Evolutionary conservation across 1,140 invertebrate genomes (phyloP), one percentile per base, ranked within the genome.

Genomic region (Ruditapes philippinarum): DNA sequence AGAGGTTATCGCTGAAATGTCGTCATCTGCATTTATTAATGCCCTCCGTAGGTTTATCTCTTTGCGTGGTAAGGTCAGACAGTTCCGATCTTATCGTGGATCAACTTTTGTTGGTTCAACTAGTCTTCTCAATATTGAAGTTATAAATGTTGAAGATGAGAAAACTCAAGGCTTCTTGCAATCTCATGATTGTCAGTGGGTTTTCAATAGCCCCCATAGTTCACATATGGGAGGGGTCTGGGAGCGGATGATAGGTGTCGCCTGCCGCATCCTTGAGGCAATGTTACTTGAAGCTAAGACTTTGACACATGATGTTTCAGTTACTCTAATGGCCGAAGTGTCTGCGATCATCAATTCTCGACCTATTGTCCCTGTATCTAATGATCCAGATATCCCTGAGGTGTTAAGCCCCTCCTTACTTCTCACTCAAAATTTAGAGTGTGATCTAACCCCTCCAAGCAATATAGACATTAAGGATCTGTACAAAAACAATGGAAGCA

Each of bases 201-300:
- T 62, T 14, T 91, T 90, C 74, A 92, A 90, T 54, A 45, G 74
- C 9, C 91, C 89, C n/a, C 62, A 91, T 81, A n/a, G 68, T 0
- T 79, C 89, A 9, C 91, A 91, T 62, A 88, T 86, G 85, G 82
- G 82, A 28, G 89, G 90, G 19, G 73, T 80, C 11, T 93, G 91
- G 91, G 92, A 93, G 40, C 40, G 92, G 14, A 81, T 90, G 60
- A 90, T 93, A 14, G 81, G 89, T 19, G 81, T 89, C 0, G 73
- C 83, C 17, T 40, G 88, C 54, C 38, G 81, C 7, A 86, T 90
- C 36, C 79, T 93, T 2, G 87, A 91, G 12, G 33, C 81, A 11
- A 91, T 91, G 82, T 49, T 93, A 25, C 7, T 42, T 33, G 62
- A 88, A 42, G 4, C 65, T 25, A 54, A 89, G 36, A 79, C 78